Conservation (phyloP, 2,888 invertebrate genomes). For the Rapana venosa region DNA sequence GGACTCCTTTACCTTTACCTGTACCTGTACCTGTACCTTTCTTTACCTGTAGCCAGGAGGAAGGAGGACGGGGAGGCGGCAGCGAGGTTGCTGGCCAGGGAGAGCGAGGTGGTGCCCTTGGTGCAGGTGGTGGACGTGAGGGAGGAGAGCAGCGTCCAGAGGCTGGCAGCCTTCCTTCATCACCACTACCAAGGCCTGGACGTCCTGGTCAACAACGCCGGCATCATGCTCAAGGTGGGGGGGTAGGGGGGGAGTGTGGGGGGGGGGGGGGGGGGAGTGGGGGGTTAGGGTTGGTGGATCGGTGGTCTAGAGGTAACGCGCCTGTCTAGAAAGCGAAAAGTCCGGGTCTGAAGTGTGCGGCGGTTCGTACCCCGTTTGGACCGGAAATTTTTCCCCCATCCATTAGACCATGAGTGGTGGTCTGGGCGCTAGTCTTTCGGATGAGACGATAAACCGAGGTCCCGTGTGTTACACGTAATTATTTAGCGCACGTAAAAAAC, state of each 20-base stretch:
- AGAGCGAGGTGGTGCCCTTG: slow-evolving; percentile 78
- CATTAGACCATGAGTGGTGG: too few species aligned
- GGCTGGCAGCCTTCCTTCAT: slow-evolving; percentile 58
- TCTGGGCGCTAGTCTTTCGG: too few species aligned
- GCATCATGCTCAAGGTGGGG: slow-evolving; percentile 70
- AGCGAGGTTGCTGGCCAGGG: slow-evolving; percentile 61
- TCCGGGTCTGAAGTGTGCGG: too few species aligned
- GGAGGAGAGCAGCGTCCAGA: slow-evolving; percentile 74
- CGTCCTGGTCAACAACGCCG: slow-evolving; percentile 75
- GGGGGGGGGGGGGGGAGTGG: background rate
- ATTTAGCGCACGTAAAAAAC: too few species aligned
- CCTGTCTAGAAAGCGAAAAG: too few species aligned
- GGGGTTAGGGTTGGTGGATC: background rate
- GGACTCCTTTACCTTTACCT: too few species aligned
- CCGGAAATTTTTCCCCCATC: too few species aligned
- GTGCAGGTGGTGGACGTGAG: slow-evolving; percentile 87
- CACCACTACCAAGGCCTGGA: slow-evolving; percentile 71
- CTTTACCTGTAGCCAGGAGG: slow-evolving; percentile 60
- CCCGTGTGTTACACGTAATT: too few species aligned
- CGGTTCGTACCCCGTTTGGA: too few species aligned
- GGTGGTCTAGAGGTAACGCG: too few species aligned
- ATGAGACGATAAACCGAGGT: too few species aligned
- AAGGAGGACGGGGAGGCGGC: slow-evolving; percentile 65
- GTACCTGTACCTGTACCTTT: too few species aligned
- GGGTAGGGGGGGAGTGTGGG: background rate